These are phyloP conservation scores for Globodera ellingtonae DNA, from an alignment of 1,140 invertebrate species.

Conservation along the genomic window DNA sequence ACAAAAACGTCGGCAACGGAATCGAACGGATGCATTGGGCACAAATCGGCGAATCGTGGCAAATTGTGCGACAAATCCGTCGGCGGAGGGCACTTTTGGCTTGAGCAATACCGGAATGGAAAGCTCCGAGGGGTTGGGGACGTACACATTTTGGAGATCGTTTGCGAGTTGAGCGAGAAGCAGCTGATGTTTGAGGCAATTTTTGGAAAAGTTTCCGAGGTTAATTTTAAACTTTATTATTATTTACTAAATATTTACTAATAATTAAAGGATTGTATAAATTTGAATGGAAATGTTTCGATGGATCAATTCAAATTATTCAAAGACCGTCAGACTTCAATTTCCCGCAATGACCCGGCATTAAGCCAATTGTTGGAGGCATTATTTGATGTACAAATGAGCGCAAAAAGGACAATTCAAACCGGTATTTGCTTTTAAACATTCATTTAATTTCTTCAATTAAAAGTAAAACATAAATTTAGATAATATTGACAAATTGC, in stretches of 20 bases:
- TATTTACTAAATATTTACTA: too few species aligned
- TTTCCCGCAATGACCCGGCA: background rate
- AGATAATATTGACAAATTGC: background rate
- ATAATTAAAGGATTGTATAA: too few species aligned
- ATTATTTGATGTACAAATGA: background rate
- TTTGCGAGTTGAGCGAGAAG: background rate
- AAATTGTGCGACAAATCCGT: background rate
- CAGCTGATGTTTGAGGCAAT: background rate
- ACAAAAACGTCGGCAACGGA: background rate
- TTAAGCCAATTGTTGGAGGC: background rate
- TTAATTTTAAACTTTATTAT: background rate
- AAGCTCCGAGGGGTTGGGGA: background rate
- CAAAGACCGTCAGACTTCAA: background rate
- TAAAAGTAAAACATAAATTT: too few species aligned
- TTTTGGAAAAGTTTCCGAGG: background rate
- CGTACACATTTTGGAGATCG: background rate
- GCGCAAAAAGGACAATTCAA: background rate
- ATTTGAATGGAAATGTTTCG: background rate
- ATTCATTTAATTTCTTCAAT: too few species aligned
- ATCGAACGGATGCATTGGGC: background rate
- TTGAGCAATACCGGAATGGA: background rate
- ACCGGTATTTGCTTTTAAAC: too few species aligned
- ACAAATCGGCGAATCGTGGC: background rate
- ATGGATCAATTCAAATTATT: background rate
- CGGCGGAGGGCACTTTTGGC: background rate